Percentiles rank a stretch among this genome's conserved stretches.
phyloP scores from a whole-genome alignment of 2,888 invertebrate genomes.

The Therioaphis trifolii region DNA sequence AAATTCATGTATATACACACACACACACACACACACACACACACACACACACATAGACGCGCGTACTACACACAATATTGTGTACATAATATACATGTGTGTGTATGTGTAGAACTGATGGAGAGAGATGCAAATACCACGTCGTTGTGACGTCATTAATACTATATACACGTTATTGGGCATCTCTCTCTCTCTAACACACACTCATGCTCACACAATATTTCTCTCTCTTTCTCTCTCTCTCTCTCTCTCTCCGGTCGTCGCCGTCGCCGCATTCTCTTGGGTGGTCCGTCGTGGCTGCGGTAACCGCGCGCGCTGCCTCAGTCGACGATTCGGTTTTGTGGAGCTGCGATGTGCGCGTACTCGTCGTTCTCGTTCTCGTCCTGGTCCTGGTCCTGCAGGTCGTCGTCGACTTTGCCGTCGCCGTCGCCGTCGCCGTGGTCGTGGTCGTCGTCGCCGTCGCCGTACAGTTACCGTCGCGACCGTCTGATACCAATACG shows the following conservation, averaged over 20 bases:
- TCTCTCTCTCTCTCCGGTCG: conserved; percentile 21
- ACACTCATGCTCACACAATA: no score
- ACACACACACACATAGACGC: not conserved
- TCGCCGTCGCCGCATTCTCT: conserved; percentile 17
- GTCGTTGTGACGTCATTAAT: conserved; percentile 37
- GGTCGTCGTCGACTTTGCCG: not conserved
- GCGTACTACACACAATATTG: not conserved
- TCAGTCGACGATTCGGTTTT: conserved; percentile 60
- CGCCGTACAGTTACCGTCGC: not conserved
- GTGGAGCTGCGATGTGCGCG: conserved; percentile 57
- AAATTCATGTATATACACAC: not conserved
- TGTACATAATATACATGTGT: no score
- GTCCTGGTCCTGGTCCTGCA: not conserved
- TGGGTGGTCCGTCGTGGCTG: conserved; percentile 58
- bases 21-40: no score
- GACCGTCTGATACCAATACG: not conserved
- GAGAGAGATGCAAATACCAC: not conserved
- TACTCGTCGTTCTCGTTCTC: conserved; percentile 9
- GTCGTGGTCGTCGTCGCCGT: not conserved
- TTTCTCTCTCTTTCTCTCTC: not conserved
- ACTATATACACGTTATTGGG: not conserved
- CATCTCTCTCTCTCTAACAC: not conserved
- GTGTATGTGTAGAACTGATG: no score
- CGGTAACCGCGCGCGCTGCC: conserved; percentile 27
- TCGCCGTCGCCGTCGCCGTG: not conserved